Evolutionary conservation across 1,140 invertebrate species (phyloP), one percentile per base, ranked within the genome.

Genomic region (Chymomyza costata): DNA sequence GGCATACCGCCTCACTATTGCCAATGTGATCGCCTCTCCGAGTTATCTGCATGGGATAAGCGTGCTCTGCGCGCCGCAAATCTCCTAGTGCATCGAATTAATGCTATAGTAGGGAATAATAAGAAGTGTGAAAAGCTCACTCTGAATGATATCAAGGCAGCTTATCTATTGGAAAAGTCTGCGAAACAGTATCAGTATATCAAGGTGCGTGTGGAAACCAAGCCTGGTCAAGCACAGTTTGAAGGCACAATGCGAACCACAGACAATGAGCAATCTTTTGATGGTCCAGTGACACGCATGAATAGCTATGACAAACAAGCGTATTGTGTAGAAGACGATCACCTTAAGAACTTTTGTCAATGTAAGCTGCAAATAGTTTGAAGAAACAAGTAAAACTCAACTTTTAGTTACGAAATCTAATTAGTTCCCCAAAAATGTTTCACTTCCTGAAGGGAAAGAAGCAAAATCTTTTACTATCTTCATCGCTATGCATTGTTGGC

Each of bases 71-170:
- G 39, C 1, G 40, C 59, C 25, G 53, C 59, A 19, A 59, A 59
- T 16, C 48, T 62, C 2, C 1, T 62, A 30, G 31, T 64, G 25
- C 16, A 31, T 1, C 37, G 31, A 35, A 55, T 64, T 32, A 64
- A 64, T 38, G 6, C 17, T 18, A 0, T 28, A n/a, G 32, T 48
- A 2, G 11, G 6, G 0, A 6, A 38, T 0, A n/a, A 55, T 18
- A 3, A 8, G 3, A 1, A 16, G 6, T 64, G 61, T 13, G 21
- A 17, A 0, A 0, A 39, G 8, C 34, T 55, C 7, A 14, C 6
- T 6, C 43, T 64, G 1, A 10, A 44, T 0, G 25, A 5, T 35
- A 41, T 62, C 0, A 1, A 48, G 88, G 86, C 0, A 92, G 95
- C 35, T 87, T 90, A 48, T 25, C 53, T 54, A 13, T 6, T 62